Percentiles rank a stretch among this genome's conserved stretches.
Evolutionary conservation across 2,113 vertebrate genomes (phyloP).

Genomic region (Plecturocebus donacophilus): DNA sequence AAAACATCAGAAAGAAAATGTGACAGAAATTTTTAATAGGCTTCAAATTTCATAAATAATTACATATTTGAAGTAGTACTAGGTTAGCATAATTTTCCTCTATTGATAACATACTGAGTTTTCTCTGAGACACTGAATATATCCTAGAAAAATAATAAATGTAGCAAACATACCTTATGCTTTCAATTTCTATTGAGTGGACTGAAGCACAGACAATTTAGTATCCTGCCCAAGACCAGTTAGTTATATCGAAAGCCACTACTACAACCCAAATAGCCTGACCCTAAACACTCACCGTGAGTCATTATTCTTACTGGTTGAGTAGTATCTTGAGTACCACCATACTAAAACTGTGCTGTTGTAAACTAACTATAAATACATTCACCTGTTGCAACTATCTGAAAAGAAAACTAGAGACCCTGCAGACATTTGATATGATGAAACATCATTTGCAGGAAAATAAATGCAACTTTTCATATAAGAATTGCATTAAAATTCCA

Average conservation of each 20-base stretch:
- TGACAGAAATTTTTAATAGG: background rate
- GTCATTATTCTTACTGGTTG: background rate
- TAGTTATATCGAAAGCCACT: background rate
- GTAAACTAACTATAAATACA: background rate
- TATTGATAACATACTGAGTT: background rate
- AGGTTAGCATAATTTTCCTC: background rate
- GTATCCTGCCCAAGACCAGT: background rate
- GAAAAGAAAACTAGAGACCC: background rate
- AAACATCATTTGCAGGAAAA: background rate
- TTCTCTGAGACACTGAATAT: background rate
- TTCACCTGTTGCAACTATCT: background rate
- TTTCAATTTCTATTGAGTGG: background rate
- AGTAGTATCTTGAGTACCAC: background rate
- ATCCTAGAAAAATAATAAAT: background rate
- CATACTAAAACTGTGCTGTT: background rate
- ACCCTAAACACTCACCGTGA: too few species aligned
- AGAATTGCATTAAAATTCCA: conserved; percentile 13
- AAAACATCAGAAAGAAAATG: background rate
- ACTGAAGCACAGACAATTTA: background rate
- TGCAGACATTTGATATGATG: background rate
- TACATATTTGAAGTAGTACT: background rate
- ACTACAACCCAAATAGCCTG: background rate
- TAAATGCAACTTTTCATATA: conserved; percentile 6
- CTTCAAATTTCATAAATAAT: background rate
- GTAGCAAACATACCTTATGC: background rate